A percentile compares a stretch with the other conserved stretches of the same genome.
Conservation (phyloP, 2,113 vertebrate genomes). For the Saccopteryx bilineata region DNA sequence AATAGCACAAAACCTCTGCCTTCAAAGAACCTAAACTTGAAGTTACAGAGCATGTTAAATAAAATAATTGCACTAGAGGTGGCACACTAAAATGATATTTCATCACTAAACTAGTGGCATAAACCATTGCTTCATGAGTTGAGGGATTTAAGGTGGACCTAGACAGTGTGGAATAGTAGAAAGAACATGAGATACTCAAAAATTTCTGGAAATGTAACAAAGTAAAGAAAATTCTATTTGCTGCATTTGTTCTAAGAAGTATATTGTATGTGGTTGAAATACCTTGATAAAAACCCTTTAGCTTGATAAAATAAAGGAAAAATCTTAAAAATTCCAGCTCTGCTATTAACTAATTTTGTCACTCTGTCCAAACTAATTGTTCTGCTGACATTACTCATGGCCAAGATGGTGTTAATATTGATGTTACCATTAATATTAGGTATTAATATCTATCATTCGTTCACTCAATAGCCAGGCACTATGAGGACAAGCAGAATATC, state of each 20-base stretch:
- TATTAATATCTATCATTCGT: background rate
- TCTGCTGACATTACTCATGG: background rate
- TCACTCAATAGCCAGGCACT: background rate
- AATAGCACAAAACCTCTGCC: background rate
- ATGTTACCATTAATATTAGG: background rate
- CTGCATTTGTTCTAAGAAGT: background rate
- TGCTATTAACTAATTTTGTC: background rate
- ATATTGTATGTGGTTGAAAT: background rate
- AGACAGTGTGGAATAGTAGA: background rate
- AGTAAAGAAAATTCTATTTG: background rate
- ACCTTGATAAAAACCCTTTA: background rate
- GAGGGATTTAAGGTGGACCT: background rate
- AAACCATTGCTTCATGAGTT: background rate
- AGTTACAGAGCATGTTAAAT: background rate
- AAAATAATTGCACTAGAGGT: background rate
- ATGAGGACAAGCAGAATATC: background rate
- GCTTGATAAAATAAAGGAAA: background rate
- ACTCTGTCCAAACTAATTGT: background rate
- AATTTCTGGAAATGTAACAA: background rate
- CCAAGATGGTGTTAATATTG: background rate
- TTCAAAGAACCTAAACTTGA: slow-evolving; percentile 8
- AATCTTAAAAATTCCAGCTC: background rate
- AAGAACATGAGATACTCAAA: background rate
- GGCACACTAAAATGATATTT: background rate
- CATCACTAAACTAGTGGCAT: background rate